Evolutionary conservation across 2,113 vertebrate species (phyloP).

Genomic region (Grallaria varia): DNA sequence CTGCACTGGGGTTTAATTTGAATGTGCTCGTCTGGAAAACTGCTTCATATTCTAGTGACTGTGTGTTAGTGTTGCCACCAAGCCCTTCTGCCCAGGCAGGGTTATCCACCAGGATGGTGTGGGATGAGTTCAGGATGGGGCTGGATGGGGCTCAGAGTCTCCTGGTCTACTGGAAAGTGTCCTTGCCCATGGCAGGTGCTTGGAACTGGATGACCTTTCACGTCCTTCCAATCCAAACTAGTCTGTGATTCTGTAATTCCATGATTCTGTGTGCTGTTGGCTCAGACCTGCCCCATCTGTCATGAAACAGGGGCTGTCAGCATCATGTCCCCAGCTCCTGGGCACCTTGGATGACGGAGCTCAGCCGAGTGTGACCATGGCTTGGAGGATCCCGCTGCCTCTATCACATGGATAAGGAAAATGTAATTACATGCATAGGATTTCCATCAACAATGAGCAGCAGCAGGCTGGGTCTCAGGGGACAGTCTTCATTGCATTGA

Average conservation of each 20-base stretch:
- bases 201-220: neutral
- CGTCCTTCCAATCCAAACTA: neutral
- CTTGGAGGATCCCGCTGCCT: neutral
- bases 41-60: neutral
- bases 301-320: fast-evolving
- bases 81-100: neutral
- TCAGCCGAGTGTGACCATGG: fast-evolving
- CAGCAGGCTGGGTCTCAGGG: neutral
- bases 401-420: neutral
- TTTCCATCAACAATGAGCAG: neutral
- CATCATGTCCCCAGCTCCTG: neutral
- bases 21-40: neutral
- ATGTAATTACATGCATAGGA: neutral
- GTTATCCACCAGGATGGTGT: fast-evolving
- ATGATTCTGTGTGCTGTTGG: neutral
- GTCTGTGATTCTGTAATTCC: no score
- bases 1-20: neutral
- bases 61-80: fast-evolving
- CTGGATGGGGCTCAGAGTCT: neutral
- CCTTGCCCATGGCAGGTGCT: neutral
- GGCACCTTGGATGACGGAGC: neutral
- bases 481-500: neutral
- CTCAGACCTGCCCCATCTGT: neutral
- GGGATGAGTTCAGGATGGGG: neutral
- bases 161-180: neutral